phyloP scores from a whole-genome alignment of 2,888 invertebrate species.

The Papilio gigon region DNA sequence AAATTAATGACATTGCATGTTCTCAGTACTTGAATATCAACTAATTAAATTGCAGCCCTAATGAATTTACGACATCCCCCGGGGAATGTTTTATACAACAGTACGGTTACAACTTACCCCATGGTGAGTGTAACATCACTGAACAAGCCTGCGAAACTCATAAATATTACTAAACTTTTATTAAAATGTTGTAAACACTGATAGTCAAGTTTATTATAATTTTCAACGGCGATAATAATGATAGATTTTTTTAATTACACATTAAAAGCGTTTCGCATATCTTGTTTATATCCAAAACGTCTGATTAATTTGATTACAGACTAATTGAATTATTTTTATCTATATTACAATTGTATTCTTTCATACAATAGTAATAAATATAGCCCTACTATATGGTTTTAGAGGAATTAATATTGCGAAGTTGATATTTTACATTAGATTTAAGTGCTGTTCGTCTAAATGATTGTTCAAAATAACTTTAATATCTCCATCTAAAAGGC shows the following conservation, averaged over 20 bases:
- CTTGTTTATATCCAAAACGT: neutral
- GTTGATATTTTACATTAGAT: too few relatives aligned
- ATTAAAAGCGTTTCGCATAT: constrained; percentile 1
- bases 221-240: neutral
- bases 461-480: too few relatives aligned
- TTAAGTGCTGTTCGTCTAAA: too few relatives aligned
- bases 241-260: neutral
- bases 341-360: neutral
- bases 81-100: constrained; percentile 47
- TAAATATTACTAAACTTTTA: constrained; percentile 5
- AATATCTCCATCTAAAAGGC: too few relatives aligned
- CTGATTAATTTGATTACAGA: neutral
- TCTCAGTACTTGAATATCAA: constrained; percentile 15
- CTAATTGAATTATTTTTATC: constrained; percentile 11
- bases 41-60: constrained; percentile 50
- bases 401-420: too few relatives aligned
- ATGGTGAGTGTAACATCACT: constrained; percentile 43
- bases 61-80: constrained; percentile 59
- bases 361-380: too few relatives aligned
- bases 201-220: neutral
- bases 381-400: too few relatives aligned
- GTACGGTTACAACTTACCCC: constrained; percentile 42
- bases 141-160: constrained; percentile 18
- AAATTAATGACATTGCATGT: constrained; percentile 24
- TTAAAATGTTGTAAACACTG: neutral